These are phyloP conservation scores for Augochlorella aurata DNA, from an alignment of 2,888 invertebrate species.

Conservation along the genomic window DNA sequence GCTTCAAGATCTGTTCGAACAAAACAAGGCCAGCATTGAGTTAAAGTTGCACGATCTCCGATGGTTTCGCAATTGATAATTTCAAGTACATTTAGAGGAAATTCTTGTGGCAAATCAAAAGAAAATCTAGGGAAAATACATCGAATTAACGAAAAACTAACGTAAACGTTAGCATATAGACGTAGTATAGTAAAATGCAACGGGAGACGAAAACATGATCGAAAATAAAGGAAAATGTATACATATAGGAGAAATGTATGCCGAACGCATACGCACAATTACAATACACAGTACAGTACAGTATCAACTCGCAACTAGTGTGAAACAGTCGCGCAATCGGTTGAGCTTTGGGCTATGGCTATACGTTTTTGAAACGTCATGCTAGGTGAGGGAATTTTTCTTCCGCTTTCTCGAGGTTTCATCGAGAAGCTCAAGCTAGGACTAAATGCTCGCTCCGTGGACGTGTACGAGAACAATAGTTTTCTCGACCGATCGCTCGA, in stretches of 20 bases:
- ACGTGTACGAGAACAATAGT: neutral
- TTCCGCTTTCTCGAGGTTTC: neutral
- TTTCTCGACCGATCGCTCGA: neutral
- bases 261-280: neutral
- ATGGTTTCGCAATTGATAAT: neutral
- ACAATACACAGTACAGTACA: neutral
- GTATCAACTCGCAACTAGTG: neutral
- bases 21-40: slow-evolving; percentile 48
- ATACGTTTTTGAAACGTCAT: slow-evolving; percentile 27
- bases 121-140: neutral
- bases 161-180: neutral
- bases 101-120: neutral
- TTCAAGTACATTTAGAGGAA: neutral
- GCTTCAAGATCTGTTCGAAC: slow-evolving; percentile 91
- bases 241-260: neutral
- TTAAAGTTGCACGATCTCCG: neutral
- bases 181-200: neutral
- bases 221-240: neutral
- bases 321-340: neutral
- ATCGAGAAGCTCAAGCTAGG: slow-evolving; percentile 7
- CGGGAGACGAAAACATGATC: neutral
- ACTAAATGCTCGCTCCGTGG: slow-evolving; percentile 12
- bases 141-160: neutral
- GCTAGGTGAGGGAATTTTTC: slow-evolving; percentile 20
- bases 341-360: neutral